Evolutionary conservation across 2,888 invertebrate species (phyloP), one percentile per base, ranked within the genome.

Genomic region (Lepidocyrtinus sp.): DNA sequence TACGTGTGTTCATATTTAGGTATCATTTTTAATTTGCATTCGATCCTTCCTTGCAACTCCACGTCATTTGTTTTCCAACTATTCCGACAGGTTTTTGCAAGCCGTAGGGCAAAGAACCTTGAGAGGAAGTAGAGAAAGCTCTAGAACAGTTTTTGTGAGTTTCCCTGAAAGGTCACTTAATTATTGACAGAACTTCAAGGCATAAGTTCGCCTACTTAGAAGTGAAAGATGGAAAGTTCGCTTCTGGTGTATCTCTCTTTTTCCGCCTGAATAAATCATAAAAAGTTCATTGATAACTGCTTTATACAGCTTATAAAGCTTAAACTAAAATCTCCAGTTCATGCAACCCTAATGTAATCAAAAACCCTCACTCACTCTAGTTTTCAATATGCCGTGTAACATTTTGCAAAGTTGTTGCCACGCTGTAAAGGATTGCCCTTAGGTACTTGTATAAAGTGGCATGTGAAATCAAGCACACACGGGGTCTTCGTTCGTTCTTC

Each of bases 391-490:
- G 36, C 5, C 12, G 36, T 36, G 36, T 12, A 9, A 7, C 36
- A 36, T 59, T 59, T 21, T 21, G 59, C 1, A 67, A 71, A 70
- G 46, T 63, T 68, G 75, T 75, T 75, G 69, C 75, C 62, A 75
- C 46, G 46, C 69, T 67, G 55, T 62, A 61, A 22, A 50, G 50
- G 50, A 50, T 59, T 59, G 59, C 59, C 19, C 59, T 59, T 59
- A 59, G 59, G 59, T 59, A 59, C 59, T 21, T 59, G 22, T n/a
- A 59, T 55, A 12, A 2, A 55, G 36, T 5, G 36, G 36, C 36
- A 36, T 36, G n/a, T n/a, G 36, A 36, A 36, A 36, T 36, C 36
- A 36, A 36, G 12, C n/a, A n/a, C 36, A 50, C 50, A 50, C 50
- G 50, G 50, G 50, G 50, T 50, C 50, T 50, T 50, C 50, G 50